Evolutionary conservation across 2,113 vertebrate genomes (phyloP).

Genomic region (Poeciliopsis turrubarensis): DNA sequence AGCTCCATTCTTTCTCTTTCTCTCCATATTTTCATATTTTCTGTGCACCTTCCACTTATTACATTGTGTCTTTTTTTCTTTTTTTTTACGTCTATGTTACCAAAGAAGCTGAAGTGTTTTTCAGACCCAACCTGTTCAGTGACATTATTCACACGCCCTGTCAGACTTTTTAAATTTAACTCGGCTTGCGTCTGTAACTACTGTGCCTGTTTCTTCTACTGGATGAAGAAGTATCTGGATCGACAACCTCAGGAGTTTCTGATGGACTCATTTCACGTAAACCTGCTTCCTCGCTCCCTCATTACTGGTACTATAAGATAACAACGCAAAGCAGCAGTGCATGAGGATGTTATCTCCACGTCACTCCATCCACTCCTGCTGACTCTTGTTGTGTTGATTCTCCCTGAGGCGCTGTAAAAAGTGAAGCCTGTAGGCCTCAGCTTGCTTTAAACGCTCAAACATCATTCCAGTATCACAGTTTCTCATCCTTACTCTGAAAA

Average conservation of each 20-base stretch:
- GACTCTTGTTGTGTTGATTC: slow-evolving; percentile 7
- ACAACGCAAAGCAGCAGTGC: slow-evolving; percentile 6
- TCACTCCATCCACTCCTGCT: slow-evolving; percentile 8
- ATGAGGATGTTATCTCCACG: not conserved
- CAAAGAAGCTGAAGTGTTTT: slow-evolving; percentile 45
- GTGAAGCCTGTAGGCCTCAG: slow-evolving; percentile 16
- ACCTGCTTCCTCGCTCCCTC: slow-evolving; percentile 2
- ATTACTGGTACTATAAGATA: slow-evolving; percentile 32
- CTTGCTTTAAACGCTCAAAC: slow-evolving; percentile 35
- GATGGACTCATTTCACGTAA: slow-evolving; percentile 28
- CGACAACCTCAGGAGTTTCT: slow-evolving; percentile 34
- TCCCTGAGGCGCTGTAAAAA: slow-evolving; percentile 28
- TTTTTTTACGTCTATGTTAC: slow-evolving; percentile 18
- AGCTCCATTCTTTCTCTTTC: slow-evolving; percentile 1
- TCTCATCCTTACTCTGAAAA: slow-evolving; percentile 30
- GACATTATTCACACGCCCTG: slow-evolving; percentile 45
- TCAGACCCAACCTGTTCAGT: slow-evolving; percentile 18
- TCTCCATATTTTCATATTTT: slow-evolving; percentile 3
- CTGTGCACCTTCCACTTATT: slow-evolving; percentile 7
- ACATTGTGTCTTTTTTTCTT: slow-evolving; percentile 15
- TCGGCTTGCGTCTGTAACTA: slow-evolving; percentile 31
- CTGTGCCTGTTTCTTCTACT: slow-evolving; percentile 19
- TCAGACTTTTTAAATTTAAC: slow-evolving; percentile 30
- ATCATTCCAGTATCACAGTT: slow-evolving; percentile 33
- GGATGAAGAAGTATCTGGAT: slow-evolving; percentile 38